phyloP scores from a whole-genome alignment of 2,113 vertebrate species.

The Oncorhynchus kisutch region DNA sequence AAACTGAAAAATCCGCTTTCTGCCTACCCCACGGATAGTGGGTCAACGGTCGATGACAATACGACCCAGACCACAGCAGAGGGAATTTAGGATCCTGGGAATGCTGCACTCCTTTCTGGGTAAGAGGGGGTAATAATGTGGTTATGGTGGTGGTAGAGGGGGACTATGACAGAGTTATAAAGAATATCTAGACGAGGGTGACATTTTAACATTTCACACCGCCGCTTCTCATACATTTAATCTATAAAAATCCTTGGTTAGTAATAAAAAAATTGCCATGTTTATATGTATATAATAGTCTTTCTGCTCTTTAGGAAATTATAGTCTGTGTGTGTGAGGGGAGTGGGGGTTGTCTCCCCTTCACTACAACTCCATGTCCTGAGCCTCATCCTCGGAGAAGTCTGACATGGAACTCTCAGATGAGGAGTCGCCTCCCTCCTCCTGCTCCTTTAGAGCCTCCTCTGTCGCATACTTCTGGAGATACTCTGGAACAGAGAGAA shows the following conservation, averaged over 20 bases:
- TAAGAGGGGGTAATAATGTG: conserved; percentile 1
- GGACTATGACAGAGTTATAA: conserved; percentile 20
- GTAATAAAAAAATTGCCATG: conserved; percentile 88
- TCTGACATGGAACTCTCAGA: conserved; percentile 99
- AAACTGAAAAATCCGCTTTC: too few relatives aligned
- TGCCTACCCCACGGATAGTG: too few relatives aligned
- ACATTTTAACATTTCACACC: conserved; percentile 80
- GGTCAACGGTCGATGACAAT: background rate
- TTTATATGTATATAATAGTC: conserved; percentile 99
- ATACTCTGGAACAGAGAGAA: conserved; percentile 79
- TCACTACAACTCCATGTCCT: conserved; percentile 99
- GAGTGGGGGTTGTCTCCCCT: conserved; percentile 53
- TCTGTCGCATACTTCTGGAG: conserved; percentile 99
- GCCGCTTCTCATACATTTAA: conserved; percentile 79
- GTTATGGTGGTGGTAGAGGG: conserved; percentile 12
- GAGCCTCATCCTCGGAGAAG: conserved; percentile 98
- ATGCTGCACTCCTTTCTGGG: conserved; percentile 21
- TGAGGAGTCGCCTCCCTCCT: conserved; percentile 93
- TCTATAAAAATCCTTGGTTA: conserved; percentile 93
- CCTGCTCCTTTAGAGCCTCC: conserved; percentile 97
- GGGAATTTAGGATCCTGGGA: conserved; percentile 8
- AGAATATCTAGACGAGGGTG: conserved; percentile 77
- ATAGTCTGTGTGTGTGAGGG: conserved; percentile 76
- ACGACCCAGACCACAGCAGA: conserved; percentile 6
- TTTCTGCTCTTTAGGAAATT: conserved; percentile 93